Percentiles rank a stretch among this genome's conserved stretches.
Evolutionary conservation across 2,797 vertebrate genomes (phyloP).

Genomic region (Catamblyrhynchus diadema): DNA sequence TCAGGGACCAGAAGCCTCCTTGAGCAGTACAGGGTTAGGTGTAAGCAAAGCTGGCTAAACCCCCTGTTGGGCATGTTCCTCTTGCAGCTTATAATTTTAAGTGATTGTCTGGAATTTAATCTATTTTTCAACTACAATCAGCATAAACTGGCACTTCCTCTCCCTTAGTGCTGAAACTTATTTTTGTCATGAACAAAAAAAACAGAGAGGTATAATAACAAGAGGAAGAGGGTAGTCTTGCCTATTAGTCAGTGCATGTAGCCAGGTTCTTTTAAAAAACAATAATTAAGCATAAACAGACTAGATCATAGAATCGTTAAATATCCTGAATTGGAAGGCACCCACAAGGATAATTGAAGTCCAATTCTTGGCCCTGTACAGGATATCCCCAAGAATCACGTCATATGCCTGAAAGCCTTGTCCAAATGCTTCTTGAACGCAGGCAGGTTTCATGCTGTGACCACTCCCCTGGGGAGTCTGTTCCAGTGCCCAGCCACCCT

Average conservation of each 20-base stretch:
- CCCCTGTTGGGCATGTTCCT: not conserved
- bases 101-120: not conserved
- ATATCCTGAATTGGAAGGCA: not conserved
- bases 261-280: not conserved
- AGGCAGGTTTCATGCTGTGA: not conserved
- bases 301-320: not conserved
- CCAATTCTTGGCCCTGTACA: not conserved
- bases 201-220: not conserved
- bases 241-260: not conserved
- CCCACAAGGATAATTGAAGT: not conserved
- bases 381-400: not conserved
- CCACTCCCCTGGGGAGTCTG: fast-evolving
- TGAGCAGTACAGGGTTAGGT: not conserved
- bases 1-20: not conserved
- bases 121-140: not conserved
- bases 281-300: conserved; percentile 31
- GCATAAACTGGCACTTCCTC: not conserved
- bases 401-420: not conserved
- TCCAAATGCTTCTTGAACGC: fast-evolving
- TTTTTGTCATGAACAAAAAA: not conserved
- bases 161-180: not conserved
- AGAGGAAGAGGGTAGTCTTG: not conserved
- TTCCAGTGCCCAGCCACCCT: not conserved
- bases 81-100: not conserved
- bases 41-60: not conserved